Base-by-base conservation (phyloP, 2,888 invertebrate genomes). In the Ennomos erosarius region DNA sequence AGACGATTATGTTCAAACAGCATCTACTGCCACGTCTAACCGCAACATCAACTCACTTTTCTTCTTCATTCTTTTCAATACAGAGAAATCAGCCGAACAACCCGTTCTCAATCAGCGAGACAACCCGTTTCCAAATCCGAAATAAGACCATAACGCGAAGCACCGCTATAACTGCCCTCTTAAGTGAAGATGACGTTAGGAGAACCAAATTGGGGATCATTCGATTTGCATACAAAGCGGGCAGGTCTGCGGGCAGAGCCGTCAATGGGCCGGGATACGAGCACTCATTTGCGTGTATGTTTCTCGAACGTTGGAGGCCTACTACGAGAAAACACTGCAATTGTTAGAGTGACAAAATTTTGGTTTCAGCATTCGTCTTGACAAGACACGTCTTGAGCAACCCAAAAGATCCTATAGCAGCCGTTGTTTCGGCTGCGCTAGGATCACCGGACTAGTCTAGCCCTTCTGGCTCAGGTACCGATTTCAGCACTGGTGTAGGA, bases 221-320 rank as follows among this genome's bases (percentile, higher is more conserved):
- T 84, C 78, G 83, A 89, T 89, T 89, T 88, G 82, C 88, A 88
- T 89, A 87, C 83, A 87, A 84, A 88, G 81, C 82, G 79, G 74
- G 72, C 67, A 74, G 73, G 73, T 71, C 53, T 48, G 56, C 53
- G 74, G 84, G 56, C 37, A 42, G 10, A 49, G 48, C 49, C 48
- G 80, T 82, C 83, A 81, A 84, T 82, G 75, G 75, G 76, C 76
- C 74, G 75, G 78, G 80, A 76, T 39, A 57, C 35, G 51, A 52
- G 76, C 42, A 38, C 46, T 57, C 51, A 51, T 57, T 51, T 47
- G 51, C 35, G 57, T 51, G 36, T 56, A 51, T 46, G 56, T 42
- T 45, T 50, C 12, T 36, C 26, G 11, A 40, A 40, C 40, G 36
- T n/a, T 8, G 9, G 35, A 39, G 13, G 9, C 9, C 50, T 56